These are phyloP conservation scores for Etia nguti DNA, from an alignment of 2,113 vertebrate species.

Conservation along the genomic window DNA sequence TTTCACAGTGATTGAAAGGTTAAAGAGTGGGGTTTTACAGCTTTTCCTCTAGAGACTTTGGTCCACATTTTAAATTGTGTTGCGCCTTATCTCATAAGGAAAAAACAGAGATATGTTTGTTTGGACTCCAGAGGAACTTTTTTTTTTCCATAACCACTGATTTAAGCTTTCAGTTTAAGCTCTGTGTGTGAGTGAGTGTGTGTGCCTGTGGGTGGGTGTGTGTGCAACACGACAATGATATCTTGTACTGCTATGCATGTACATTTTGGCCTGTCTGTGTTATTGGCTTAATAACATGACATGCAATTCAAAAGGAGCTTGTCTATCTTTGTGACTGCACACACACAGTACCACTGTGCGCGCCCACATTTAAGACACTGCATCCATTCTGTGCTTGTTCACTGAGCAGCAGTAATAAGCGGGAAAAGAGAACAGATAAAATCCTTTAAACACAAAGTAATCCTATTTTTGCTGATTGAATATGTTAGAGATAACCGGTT, in stretches of 20 bases:
- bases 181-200: background rate
- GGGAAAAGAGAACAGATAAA: background rate
- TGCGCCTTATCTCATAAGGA: background rate
- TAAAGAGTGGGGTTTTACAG: background rate
- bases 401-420: background rate
- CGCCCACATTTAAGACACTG: background rate
- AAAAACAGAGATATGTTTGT: background rate
- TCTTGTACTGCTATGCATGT: background rate
- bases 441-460: background rate
- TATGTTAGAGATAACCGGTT: background rate
- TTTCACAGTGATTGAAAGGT: conserved; percentile 1
- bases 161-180: background rate
- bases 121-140: background rate
- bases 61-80: background rate
- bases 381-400: background rate
- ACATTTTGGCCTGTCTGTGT: background rate
- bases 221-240: background rate
- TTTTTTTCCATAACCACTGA: background rate
- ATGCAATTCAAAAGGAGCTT: conserved; percentile 25
- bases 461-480: background rate
- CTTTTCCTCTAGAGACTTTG: background rate
- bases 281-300: background rate
- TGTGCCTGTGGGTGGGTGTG: background rate
- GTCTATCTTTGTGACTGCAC: background rate
- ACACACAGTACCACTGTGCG: conserved; percentile 10